A percentile compares a stretch with the other conserved stretches of the same genome.
Evolutionary conservation across 2,113 vertebrate species (phyloP).

Genomic region (Sorex fumeus): DNA sequence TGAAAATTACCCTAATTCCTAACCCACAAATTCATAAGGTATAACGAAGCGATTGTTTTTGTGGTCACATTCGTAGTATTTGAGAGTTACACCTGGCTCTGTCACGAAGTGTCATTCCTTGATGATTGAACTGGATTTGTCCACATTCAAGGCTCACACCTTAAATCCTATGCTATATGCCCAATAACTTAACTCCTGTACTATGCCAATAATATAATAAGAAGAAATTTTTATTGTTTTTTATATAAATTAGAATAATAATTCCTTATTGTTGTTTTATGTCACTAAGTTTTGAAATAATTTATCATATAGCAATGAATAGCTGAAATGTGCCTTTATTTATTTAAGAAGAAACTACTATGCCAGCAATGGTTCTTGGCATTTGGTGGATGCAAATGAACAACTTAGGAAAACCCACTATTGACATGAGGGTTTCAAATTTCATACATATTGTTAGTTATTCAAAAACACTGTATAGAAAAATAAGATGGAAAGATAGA

Average conservation of each 20-base stretch:
- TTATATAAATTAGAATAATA: too few relatives aligned
- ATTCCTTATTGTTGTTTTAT: not conserved
- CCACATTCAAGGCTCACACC: too few relatives aligned
- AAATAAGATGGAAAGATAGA: conserved; percentile 37
- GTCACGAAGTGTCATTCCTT: too few relatives aligned
- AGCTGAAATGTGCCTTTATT: conserved; percentile 21
- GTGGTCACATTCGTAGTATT: too few relatives aligned
- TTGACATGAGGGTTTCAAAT: not conserved
- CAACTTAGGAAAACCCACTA: not conserved
- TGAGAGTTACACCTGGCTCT: too few relatives aligned
- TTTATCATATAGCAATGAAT: not conserved
- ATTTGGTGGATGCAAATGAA: not conserved
- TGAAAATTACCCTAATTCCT: conserved; percentile 18
- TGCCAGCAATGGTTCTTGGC: not conserved
- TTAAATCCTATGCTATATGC: too few relatives aligned
- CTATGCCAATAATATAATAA: too few relatives aligned
- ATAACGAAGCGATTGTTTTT: conserved; percentile 47
- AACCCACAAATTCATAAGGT: not conserved
- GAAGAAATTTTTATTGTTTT: too few relatives aligned
- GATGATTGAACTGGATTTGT: too few relatives aligned
- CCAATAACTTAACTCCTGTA: too few relatives aligned
- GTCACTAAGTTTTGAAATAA: not conserved
- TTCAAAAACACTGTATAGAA: not conserved
- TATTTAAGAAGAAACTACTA: conserved; percentile 18
- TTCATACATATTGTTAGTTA: conserved; percentile 4